phyloP scores from a whole-genome alignment of 2,888 invertebrate genomes.

The Trichogramma evanescens region DNA sequence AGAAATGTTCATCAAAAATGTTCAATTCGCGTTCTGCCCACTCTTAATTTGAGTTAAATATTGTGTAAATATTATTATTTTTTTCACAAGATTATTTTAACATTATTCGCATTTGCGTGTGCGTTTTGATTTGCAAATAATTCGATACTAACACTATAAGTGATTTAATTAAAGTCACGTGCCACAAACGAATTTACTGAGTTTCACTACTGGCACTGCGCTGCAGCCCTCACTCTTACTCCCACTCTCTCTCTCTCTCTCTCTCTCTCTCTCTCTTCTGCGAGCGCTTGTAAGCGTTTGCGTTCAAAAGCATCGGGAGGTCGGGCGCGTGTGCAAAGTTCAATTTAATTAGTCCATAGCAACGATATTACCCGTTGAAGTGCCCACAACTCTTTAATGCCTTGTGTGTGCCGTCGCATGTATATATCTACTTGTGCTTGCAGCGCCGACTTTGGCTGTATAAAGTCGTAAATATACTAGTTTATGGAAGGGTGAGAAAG shows the following conservation, averaged over 20 bases:
- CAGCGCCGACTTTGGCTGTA: too few relatives aligned
- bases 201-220: background rate
- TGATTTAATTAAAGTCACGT: slow-evolving; percentile 20
- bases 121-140: slow-evolving; percentile 13
- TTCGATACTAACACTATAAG: slow-evolving; percentile 7
- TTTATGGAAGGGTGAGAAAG: too few relatives aligned
- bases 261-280: too few relatives aligned
- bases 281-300: background rate
- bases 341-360: slow-evolving; percentile 20
- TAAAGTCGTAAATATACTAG: too few relatives aligned
- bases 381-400: slow-evolving; percentile 19
- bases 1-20: too few relatives aligned
- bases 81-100: too few relatives aligned
- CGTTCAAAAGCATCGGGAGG: background rate
- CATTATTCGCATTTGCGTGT: background rate
- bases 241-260: too few relatives aligned
- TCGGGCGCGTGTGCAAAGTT: slow-evolving; percentile 10
- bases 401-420: background rate
- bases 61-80: background rate
- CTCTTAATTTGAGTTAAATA: background rate
- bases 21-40: background rate
- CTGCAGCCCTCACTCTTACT: too few relatives aligned
- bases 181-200: slow-evolving; percentile 17
- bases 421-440: too few relatives aligned
- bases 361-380: slow-evolving; percentile 20